Evolutionary conservation across 2,888 invertebrate species (phyloP).

Genomic region (Parnassius smintheus): DNA sequence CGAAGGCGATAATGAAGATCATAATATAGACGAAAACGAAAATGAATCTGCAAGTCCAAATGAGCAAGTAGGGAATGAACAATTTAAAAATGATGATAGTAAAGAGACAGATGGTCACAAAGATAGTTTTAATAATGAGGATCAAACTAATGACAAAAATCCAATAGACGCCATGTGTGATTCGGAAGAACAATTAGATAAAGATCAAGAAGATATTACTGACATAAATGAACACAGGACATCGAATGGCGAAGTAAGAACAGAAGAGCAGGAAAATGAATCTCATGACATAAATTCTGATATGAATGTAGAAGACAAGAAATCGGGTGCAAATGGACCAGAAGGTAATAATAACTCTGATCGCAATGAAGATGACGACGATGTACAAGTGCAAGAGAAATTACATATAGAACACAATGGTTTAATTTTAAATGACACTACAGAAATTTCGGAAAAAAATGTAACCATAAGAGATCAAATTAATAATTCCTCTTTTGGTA

Average conservation of each 20-base stretch:
- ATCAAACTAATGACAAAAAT: slow-evolving; percentile 8
- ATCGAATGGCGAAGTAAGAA: slow-evolving; percentile 7
- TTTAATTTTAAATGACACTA: slow-evolving; percentile 60
- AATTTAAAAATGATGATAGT: too few species aligned
- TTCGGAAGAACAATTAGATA: not conserved
- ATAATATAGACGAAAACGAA: slow-evolving; percentile 25
- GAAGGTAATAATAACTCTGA: slow-evolving; percentile 69
- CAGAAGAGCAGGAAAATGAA: slow-evolving; percentile 10
- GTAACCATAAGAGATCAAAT: slow-evolving; percentile 71
- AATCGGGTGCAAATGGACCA: slow-evolving; percentile 36
- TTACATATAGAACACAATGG: slow-evolving; percentile 67
- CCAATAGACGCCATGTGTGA: too few species aligned
- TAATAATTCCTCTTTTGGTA: slow-evolving; percentile 66
- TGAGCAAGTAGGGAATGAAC: not conserved
- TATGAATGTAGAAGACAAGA: slow-evolving; percentile 2
- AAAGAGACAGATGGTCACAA: slow-evolving; percentile 12
- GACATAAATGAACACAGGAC: slow-evolving; percentile 1
- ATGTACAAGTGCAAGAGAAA: slow-evolving; percentile 76
- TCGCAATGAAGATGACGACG: slow-evolving; percentile 78
- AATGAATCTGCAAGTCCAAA: slow-evolving; percentile 20
- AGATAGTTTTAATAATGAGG: slow-evolving; percentile 3
- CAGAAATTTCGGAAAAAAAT: slow-evolving; percentile 61
- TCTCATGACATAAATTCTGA: slow-evolving; percentile 5
- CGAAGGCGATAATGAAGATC: not conserved
- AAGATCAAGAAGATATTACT: not conserved